Evolutionary conservation across 2,113 vertebrate genomes (phyloP), one percentile per base, ranked within the genome.

Genomic region (Grantiella picta): DNA sequence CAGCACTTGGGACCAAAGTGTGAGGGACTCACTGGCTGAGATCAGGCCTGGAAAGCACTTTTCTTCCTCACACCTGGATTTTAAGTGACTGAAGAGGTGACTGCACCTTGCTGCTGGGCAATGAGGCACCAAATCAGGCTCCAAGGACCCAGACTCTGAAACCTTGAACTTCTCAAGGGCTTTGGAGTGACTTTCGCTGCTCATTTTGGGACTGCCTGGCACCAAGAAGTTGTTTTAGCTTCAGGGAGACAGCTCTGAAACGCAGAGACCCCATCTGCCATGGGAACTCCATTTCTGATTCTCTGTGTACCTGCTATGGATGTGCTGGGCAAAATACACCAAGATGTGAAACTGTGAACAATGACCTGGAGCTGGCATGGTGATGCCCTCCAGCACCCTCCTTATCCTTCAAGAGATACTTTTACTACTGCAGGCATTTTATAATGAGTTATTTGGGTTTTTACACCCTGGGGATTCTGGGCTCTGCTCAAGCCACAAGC

Each of bases 281-380:
- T 1, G 15, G 68, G 35, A 71, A 60, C 13, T 35, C 23, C 24
- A 36, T 25, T 89, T 60, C 54, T 1, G 4, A 13, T 57, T 60
- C 56, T 66, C 24, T 3, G 0, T 20, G 19, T 54, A 36, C 49
- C 3, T 9, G 1, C 35, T 68, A 42, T 2, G 21, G 33, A 82
- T 36, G 33, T 23, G 53, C 17, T 60, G 53, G 33, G 56, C 33
- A 76, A 91, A 94, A 53, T 5, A 70, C 53, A 80, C 20, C 56
- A 45, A 40, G 24, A n/a, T 7, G 12, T 64, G 31, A 71, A 86
- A 91, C 12, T 25, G 10, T 31, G 57, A 90, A 59, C 45, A 36
- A 9, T 0, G 1, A 38, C 27, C 35, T 36, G 38, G 57, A 72
- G 49, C 53, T 86, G 57, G 28, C 19, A 35, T 2, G 5, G 13